Conservation (phyloP, 1,140 invertebrate species). For the Camponotus floridanus region DNA sequence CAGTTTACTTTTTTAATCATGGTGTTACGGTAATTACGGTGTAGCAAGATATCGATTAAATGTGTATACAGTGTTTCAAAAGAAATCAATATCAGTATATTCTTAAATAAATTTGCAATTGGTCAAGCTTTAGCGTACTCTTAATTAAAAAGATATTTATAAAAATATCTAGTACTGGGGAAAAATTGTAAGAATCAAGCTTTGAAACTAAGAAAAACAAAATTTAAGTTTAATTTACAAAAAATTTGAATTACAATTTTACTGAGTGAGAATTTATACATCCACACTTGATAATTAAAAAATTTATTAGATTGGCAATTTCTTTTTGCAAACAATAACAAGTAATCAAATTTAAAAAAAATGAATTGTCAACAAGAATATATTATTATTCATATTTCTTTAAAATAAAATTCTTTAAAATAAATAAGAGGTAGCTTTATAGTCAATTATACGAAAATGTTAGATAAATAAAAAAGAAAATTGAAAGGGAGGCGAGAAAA, state of each 20-base stretch:
- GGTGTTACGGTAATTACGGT: conserved; percentile 26
- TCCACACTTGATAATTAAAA: background rate
- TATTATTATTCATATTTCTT: conserved; percentile 26
- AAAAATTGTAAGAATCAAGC: background rate
- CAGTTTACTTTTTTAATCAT: conserved; percentile 49
- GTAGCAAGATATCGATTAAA: conserved; percentile 25
- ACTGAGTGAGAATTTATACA: background rate
- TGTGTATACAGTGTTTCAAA: conserved; percentile 4
- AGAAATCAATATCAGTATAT: background rate
- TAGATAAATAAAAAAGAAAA: conserved; percentile 54
- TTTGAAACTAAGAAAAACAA: background rate
- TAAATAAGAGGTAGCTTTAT: background rate
- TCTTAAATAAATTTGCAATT: conserved; percentile 4
- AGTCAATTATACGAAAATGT: conserved; percentile 1
- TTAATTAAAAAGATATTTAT: background rate
- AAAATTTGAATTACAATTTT: background rate
- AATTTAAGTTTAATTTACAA: background rate
- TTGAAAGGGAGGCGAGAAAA: background rate
- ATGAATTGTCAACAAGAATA: background rate
- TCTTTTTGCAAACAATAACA: background rate
- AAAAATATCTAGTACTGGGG: background rate
- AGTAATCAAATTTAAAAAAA: background rate
- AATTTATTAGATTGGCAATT: background rate
- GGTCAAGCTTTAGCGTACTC: background rate
- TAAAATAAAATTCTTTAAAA: background rate